Conservation (phyloP, 1,140 invertebrate genomes). For the Zaprionus vittiger region DNA sequence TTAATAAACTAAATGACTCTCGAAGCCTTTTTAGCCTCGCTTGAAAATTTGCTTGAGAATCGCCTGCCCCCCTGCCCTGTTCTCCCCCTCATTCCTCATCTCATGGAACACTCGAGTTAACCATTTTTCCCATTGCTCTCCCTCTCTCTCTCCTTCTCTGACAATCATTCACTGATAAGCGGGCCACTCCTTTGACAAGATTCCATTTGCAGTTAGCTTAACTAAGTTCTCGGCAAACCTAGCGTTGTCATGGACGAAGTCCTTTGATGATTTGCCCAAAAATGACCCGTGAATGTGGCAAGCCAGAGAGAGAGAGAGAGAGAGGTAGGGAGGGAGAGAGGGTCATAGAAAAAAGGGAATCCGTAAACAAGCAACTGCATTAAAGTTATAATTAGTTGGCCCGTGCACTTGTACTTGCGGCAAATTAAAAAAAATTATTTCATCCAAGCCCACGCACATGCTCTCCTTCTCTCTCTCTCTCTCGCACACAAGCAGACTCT, state of each 20-base stretch:
- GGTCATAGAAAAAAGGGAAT: conserved; percentile 17
- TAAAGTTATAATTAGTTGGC: conserved; percentile 73
- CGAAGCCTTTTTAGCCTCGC: conserved; percentile 47
- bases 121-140: not conserved
- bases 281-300: not conserved
- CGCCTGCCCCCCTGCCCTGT: conserved; percentile 8
- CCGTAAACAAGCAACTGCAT: conserved; percentile 55
- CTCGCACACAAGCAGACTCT: not conserved
- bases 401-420: conserved; percentile 14
- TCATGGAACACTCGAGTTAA: not conserved
- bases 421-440: conserved; percentile 10
- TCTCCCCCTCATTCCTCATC: not conserved
- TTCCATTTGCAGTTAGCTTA: conserved; percentile 21
- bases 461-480: not conserved
- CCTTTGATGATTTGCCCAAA: conserved; percentile 25
- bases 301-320: conserved; percentile 3
- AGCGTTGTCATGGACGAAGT: conserved; percentile 32
- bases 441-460: not conserved
- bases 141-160: not conserved
- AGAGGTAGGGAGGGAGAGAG: conserved; percentile 20
- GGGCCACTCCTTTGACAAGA: conserved; percentile 3
- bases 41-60: conserved; percentile 44
- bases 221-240: conserved; percentile 6
- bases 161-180: conserved; percentile 34
- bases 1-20: conserved; percentile 81